Evolutionary conservation across 1,140 invertebrate species (phyloP), one percentile per base, ranked within the genome.

Genomic region (Lepidostoma basale): DNA sequence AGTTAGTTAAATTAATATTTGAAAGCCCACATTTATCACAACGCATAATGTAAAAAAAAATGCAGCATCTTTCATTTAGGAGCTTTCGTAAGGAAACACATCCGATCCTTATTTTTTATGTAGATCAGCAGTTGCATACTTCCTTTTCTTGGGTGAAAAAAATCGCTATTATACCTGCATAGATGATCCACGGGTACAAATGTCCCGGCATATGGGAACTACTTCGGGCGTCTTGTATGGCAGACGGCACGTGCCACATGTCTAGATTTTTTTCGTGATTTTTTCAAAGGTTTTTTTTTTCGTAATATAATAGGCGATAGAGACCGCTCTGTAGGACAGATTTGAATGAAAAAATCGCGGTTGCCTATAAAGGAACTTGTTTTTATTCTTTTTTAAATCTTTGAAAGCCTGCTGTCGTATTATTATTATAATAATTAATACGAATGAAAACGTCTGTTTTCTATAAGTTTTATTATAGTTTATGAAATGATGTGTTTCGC

Each of bases 191-290:
- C 16, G 3, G 8, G 49, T 25, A 28, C 22, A 25, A 45, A 62
- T 44, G 40, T 44, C 2, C 12, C 30, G 40, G 22, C 45, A 39
- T 59, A 33, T 59, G 33, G 22, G 28, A 20, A 10, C 16, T n/a
- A n/a, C n/a, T n/a, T n/a, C 5, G 47, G 47, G 62, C 20, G 22
- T 36, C 68, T 58, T 28, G 47, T 62, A 54, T 62, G 42, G 63
- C 49, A 54, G 23, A 16, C 33, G 64, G 69, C 69, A 67, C 69
- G 69, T 70, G 69, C 69, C 69, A 70, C 64, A 70, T 70, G 69
- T 70, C 69, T 67, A 63, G 44, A 47, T 67, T 70, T 70, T 70
- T 70, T 66, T 62, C 12, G 1, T 23, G 28, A 39, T 58, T 58
- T 36, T 58, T 59, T 40, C 54, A 36, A 22, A 14, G 8, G 54